phyloP scores from a whole-genome alignment of 1,140 invertebrate genomes.

The Hesperophylax magnus region DNA sequence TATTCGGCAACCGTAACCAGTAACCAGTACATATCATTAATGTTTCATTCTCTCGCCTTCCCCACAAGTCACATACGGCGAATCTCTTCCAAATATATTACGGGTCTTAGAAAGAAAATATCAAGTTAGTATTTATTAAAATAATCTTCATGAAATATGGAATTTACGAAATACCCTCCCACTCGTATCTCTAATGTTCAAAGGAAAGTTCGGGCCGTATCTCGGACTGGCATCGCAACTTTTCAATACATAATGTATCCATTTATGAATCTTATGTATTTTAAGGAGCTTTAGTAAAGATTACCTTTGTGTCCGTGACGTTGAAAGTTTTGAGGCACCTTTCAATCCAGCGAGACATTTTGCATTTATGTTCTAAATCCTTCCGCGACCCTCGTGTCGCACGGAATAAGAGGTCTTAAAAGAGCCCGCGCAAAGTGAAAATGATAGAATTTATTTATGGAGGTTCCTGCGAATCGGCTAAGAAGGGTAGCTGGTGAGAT shows the following conservation, averaged over 20 bases:
- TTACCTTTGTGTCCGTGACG: slow-evolving; percentile 1
- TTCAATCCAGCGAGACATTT: slow-evolving; percentile 25
- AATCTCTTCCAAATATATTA: no score
- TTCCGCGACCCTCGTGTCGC: slow-evolving; percentile 22
- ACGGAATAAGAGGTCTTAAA: slow-evolving; percentile 12
- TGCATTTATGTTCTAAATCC: slow-evolving; percentile 31
- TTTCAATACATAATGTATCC: slow-evolving; percentile 13
- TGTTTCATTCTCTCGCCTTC: no score
- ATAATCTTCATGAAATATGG: no score
- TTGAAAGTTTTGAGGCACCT: slow-evolving; percentile 1
- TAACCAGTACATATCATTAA: no score
- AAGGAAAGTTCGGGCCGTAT: neutral
- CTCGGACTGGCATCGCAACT: neutral
- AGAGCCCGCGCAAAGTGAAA: slow-evolving; percentile 31
- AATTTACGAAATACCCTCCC: neutral
- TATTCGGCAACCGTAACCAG: no score
- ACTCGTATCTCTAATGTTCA: neutral
- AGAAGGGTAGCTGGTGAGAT: neutral
- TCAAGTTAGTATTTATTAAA: no score
- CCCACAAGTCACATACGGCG: no score
- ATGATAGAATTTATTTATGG: slow-evolving; percentile 52
- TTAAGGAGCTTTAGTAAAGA: neutral
- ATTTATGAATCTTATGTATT: slow-evolving; percentile 10
- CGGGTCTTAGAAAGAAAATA: no score
- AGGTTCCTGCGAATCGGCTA: slow-evolving; percentile 32